These are phyloP conservation scores for Acipenser oxyrinchus DNA, from an alignment of 2,797 vertebrate species.

Conservation along the genomic window DNA sequence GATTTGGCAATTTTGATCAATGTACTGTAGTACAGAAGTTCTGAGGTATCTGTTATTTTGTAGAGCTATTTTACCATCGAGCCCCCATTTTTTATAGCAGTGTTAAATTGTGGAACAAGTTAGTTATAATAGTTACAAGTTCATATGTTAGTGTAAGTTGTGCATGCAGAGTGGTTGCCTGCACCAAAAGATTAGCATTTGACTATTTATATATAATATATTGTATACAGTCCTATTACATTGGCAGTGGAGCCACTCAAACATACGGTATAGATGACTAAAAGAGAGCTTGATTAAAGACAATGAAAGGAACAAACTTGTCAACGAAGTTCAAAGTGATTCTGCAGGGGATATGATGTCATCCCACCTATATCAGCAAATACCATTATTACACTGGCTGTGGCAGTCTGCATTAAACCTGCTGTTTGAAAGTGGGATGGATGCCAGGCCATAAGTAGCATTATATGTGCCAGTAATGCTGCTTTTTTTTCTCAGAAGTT, in stretches of 20 bases:
- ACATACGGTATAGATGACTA: constrained; percentile 25
- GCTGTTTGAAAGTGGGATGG: constrained; percentile 17
- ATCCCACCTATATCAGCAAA: no score
- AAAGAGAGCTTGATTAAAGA: constrained; percentile 29
- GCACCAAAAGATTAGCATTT: no score
- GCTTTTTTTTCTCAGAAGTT: constrained; percentile 13
- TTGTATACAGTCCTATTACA: neutral
- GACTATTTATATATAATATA: no score
- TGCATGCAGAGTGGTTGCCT: no score
- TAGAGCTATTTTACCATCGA: no score
- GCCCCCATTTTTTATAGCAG: no score
- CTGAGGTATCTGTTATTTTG: no score
- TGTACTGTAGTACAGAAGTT: no score
- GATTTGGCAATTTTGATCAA: no score
- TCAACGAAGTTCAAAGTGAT: constrained; percentile 31
- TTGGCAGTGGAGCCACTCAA: constrained; percentile 22
- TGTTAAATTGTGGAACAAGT: no score
- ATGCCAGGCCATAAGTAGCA: neutral
- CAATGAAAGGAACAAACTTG: constrained; percentile 22
- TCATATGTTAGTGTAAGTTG: no score
- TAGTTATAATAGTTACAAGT: no score
- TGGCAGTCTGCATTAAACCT: constrained; percentile 1
- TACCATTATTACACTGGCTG: constrained; percentile 7
- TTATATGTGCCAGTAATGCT: neutral
- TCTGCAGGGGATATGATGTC: constrained; percentile 28